Evolutionary conservation across 2,113 vertebrate genomes (phyloP), one percentile per base, ranked within the genome.

Genomic region (Calcarius ornatus): DNA sequence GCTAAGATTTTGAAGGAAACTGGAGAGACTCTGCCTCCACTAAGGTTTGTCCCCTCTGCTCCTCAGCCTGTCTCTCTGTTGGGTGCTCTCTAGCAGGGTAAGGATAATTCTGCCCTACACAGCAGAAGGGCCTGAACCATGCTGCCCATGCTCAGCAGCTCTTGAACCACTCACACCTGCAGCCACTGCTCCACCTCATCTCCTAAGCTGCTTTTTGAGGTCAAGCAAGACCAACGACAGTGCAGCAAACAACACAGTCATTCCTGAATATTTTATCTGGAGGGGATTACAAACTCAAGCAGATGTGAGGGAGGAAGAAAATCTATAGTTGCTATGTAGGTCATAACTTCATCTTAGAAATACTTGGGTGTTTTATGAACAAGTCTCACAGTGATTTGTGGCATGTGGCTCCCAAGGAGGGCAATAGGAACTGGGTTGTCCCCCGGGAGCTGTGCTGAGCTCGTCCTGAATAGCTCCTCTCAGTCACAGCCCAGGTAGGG

Each of bases 381-480:
- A 53, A 40, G 30, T 24, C 3, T 47, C 31, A 28, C 22, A 8
- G 48, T 43, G 30, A 54, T n/a, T 30, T 60, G 65, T 8, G 6
- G 47, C 12, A 11, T 1, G 1, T 57, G 63, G 38, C 37, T 48
- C 25, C 30, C 22, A 47, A 48, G 31, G 20, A 88, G 25, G 12
- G 40, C 0, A 2, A 27, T 23, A 59, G 31, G 21, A 88, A 42
- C 6, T 1, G 0, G 0, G 18, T 4, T 8, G 0, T 75, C n/a
- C 37, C 40, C 2, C 0, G 1, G 11, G 24, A 65, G 18, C 28
- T 28, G 11, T 1, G 1, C 50, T 89, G 37, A 81, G 33, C 42
- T 81, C 42, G 53, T 83, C 30, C 28, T 1, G 3, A 60, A 37
- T 15, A 30, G 37, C 68, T 83, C 24, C 10, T n/a, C 21, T 70